Evolutionary conservation across 1,140 invertebrate genomes (phyloP).

Genomic region (Leptopilina boulardi): DNA sequence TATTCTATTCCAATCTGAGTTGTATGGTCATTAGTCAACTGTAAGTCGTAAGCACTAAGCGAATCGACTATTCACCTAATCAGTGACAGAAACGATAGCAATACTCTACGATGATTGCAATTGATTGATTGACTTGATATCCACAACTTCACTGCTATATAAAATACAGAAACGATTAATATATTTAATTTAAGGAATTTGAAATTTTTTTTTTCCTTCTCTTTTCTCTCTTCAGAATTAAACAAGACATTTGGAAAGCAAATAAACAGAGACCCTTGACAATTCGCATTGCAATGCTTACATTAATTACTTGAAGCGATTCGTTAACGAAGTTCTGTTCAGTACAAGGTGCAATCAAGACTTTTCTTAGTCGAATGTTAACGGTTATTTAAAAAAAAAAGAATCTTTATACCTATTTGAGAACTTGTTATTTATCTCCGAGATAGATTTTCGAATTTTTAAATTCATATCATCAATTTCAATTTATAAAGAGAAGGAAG

Average conservation of each 20-base stretch:
- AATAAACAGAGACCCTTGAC: conserved; percentile 9
- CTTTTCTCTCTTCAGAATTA: background rate
- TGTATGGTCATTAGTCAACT: conserved; percentile 15
- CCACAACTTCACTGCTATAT: background rate
- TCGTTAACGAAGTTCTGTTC: background rate
- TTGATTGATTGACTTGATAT: conserved; percentile 43
- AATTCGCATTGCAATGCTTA: conserved; percentile 1
- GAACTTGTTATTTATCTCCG: too few species aligned
- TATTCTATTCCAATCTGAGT: conserved; percentile 22
- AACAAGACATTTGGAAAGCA: conserved; percentile 16
- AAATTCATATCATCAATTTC: background rate
- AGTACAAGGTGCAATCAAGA: background rate
- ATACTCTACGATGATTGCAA: conserved; percentile 39
- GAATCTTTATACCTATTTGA: too few species aligned
- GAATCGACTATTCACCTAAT: conserved; percentile 41
- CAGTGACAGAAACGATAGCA: conserved; percentile 44
- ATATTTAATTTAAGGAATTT: background rate
- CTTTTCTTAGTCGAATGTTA: background rate
- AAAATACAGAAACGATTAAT: background rate
- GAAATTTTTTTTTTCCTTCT: background rate
- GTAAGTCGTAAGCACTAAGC: conserved; percentile 28
- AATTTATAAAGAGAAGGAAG: background rate
- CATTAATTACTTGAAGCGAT: conserved; percentile 2
- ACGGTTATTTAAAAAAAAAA: too few species aligned
- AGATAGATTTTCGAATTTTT: background rate